A percentile compares a stretch with the other conserved stretches of the same genome.
These are phyloP conservation scores for Pavo muticus DNA, from an alignment of 2,113 vertebrate species.

Conservation along the genomic window DNA sequence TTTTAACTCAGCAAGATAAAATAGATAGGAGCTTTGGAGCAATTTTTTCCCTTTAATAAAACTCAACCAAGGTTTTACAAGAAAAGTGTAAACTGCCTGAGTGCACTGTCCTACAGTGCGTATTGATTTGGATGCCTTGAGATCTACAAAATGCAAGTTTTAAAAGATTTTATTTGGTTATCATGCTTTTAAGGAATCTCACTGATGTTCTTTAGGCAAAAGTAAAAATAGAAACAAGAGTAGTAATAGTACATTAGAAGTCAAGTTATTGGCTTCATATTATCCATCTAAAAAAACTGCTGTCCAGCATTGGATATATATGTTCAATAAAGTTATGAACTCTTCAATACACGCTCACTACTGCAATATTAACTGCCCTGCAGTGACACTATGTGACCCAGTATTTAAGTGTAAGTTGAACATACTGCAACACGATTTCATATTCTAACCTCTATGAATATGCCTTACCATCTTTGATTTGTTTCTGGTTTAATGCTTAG, in stretches of 20 bases:
- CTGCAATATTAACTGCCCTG: background rate
- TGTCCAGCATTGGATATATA: background rate
- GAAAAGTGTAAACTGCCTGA: accelerated
- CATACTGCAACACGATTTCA: background rate
- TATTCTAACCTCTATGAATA: background rate
- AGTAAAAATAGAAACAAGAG: background rate
- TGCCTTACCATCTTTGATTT: background rate
- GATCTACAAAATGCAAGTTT: background rate
- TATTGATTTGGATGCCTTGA: background rate
- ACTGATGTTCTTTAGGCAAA: background rate
- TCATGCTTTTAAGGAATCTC: background rate
- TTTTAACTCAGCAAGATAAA: background rate
- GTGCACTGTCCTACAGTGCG: background rate
- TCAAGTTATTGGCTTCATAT: background rate
- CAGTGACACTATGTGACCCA: background rate
- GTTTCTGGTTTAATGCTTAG: background rate
- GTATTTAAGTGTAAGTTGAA: background rate
- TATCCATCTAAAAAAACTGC: background rate
- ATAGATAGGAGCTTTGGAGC: background rate
- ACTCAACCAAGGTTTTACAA: background rate
- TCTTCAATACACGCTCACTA: background rate
- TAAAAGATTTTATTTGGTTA: background rate
- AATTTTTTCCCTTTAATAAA: background rate
- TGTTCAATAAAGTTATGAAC: background rate
- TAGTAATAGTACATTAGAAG: background rate